Percentiles rank a stretch among this genome's conserved stretches.
Conservation (phyloP, 2,113 vertebrate species). For the Hydrolagus affinis region DNA sequence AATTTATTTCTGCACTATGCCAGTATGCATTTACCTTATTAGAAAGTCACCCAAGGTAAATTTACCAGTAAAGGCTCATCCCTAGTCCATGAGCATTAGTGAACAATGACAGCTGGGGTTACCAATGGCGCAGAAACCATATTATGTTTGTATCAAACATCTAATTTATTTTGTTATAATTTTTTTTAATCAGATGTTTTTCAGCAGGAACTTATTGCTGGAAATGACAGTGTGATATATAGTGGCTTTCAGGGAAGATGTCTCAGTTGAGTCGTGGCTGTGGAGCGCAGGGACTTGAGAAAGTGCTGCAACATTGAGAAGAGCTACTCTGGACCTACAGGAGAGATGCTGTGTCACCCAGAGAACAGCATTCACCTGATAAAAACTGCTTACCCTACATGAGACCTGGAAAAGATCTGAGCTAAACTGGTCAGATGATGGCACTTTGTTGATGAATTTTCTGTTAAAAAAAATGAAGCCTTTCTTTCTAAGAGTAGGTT, state of each 20-base stretch:
- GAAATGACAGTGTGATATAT: background rate
- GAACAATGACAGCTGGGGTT: background rate
- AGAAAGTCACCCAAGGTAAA: no score
- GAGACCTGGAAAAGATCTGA: background rate
- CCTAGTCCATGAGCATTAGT: background rate
- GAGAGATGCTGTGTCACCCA: background rate
- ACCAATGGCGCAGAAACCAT: background rate
- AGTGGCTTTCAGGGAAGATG: background rate
- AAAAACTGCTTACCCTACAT: background rate
- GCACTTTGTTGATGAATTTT: background rate
- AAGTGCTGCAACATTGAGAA: background rate
- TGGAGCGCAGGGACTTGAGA: background rate
- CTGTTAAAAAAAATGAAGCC: background rate
- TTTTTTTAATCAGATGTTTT: background rate
- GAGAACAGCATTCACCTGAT: background rate
- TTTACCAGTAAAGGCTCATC: no score
- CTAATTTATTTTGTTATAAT: background rate
- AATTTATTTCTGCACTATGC: no score
- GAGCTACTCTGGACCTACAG: background rate
- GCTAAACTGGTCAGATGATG: background rate
- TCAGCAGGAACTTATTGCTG: background rate
- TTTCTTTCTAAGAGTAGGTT: background rate
- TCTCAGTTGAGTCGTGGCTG: background rate
- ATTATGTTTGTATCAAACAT: background rate
- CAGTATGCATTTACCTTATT: no score